phyloP scores from a whole-genome alignment of 1,140 invertebrate species.

The Hestina assimilis region DNA sequence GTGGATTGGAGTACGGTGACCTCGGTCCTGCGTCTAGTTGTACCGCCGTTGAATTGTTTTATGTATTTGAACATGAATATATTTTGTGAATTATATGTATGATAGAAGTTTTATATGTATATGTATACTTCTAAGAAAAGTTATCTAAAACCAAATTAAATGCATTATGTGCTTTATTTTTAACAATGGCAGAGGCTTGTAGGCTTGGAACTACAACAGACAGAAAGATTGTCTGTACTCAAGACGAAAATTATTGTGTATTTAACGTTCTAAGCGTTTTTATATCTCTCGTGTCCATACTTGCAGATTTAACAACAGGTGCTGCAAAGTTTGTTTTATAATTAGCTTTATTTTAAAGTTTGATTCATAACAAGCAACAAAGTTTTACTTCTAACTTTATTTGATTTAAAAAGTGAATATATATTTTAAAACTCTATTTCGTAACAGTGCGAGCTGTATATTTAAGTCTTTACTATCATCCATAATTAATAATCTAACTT shows the following conservation, averaged over 20 bases:
- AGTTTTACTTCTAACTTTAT: not conserved
- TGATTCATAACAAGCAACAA: not conserved
- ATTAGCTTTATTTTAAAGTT: conserved; percentile 4
- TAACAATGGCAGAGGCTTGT: conserved; percentile 69
- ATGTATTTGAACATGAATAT: conserved; percentile 11
- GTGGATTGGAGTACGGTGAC: conserved; percentile 32
- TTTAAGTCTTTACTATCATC: not conserved
- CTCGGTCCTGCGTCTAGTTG: conserved; percentile 33
- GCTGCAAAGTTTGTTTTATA: conserved; percentile 11
- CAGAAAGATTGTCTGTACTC: conserved; percentile 46
- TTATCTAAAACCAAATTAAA: not conserved
- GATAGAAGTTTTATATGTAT: conserved; percentile 1
- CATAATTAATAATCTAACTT: conserved; percentile 6
- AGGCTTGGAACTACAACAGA: conserved; percentile 51
- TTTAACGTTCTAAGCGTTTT: conserved; percentile 71
- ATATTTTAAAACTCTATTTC: too few relatives aligned
- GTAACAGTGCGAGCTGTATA: not conserved
- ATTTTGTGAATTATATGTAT: conserved; percentile 4
- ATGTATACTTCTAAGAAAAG: not conserved
- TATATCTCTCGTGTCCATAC: conserved; percentile 69
- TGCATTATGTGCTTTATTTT: conserved; percentile 65
- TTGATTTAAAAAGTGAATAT: not conserved
- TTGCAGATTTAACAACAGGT: conserved; percentile 72
- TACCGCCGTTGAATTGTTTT: conserved; percentile 40
- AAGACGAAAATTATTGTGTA: conserved; percentile 69